A percentile compares a stretch with the other conserved stretches of the same genome.
Conservation (phyloP, 2,113 vertebrate species). For the Phrynosoma blainvillii region DNA sequence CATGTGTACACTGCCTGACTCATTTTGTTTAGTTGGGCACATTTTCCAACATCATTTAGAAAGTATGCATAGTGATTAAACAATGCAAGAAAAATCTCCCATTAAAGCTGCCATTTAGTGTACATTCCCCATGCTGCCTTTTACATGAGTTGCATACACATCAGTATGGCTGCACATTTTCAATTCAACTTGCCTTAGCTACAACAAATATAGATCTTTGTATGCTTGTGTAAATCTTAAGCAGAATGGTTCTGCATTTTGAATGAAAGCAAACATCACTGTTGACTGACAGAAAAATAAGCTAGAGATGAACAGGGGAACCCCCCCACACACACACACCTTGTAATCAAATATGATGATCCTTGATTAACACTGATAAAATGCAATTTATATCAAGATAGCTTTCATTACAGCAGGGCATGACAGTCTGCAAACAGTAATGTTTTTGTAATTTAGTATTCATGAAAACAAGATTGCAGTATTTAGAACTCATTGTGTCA, state of each 20-base stretch:
- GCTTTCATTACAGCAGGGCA: constrained; percentile 15
- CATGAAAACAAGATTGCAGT: constrained; percentile 1
- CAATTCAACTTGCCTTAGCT: not conserved
- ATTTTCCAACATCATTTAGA: not conserved
- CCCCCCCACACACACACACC: too few species aligned
- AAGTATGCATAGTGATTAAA: not conserved
- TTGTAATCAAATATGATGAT: constrained; percentile 10
- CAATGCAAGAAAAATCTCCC: not conserved
- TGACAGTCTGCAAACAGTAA: not conserved
- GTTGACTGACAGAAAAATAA: not conserved
- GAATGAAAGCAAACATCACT: not conserved
- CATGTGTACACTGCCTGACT: too few species aligned
- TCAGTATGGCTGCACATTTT: not conserved
- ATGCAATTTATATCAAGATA: not conserved
- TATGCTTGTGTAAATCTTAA: not conserved
- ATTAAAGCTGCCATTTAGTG: not conserved
- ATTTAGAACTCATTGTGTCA: constrained; percentile 25
- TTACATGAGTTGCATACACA: not conserved
- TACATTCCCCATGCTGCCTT: not conserved
- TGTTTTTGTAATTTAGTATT: constrained; percentile 35
- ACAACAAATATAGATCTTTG: not conserved
- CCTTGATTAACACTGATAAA: constrained; percentile 10
- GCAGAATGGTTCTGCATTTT: not conserved
- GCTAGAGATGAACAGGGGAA: not conserved
- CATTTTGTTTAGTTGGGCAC: not conserved